phyloP scores from a whole-genome alignment of 2,888 invertebrate genomes.

The Adelognathus sp. region DNA sequence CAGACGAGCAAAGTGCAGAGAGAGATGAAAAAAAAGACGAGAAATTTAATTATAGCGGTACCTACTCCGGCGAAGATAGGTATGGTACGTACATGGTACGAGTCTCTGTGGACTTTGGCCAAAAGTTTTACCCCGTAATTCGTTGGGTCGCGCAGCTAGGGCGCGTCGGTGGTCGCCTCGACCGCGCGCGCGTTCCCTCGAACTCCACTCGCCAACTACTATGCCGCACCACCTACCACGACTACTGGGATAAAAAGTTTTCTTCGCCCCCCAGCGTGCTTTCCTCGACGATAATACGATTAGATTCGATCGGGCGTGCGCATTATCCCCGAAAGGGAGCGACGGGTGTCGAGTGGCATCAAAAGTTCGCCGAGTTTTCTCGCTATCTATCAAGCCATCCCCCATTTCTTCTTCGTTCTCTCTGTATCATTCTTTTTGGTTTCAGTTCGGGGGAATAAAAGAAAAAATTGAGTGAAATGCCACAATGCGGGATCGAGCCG shows the following conservation, averaged over 20 bases:
- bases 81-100: constrained; percentile 49
- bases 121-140: constrained; percentile 58
- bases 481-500: not conserved
- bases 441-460: not conserved
- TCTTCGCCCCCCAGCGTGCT: not conserved
- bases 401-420: not conserved
- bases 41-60: constrained; percentile 56
- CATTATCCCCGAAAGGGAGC: constrained; percentile 32
- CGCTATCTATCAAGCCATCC: not conserved
- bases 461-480: not conserved
- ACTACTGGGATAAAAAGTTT: constrained; percentile 38
- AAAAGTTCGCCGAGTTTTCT: constrained; percentile 4
- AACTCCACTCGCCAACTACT: constrained; percentile 44
- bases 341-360: constrained; percentile 29
- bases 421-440: not conserved
- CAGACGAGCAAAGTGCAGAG: not conserved
- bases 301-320: constrained; percentile 47
- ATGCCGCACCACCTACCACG: no score
- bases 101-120: constrained; percentile 46
- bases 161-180: constrained; percentile 28
- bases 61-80: constrained; percentile 46
- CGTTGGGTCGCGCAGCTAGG: constrained; percentile 50
- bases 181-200: constrained; percentile 10
- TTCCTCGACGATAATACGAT: constrained; percentile 49
- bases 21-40: constrained; percentile 31